Evolutionary conservation across 1,140 invertebrate species (phyloP).

Genomic region (Trichonephila inaurata): DNA sequence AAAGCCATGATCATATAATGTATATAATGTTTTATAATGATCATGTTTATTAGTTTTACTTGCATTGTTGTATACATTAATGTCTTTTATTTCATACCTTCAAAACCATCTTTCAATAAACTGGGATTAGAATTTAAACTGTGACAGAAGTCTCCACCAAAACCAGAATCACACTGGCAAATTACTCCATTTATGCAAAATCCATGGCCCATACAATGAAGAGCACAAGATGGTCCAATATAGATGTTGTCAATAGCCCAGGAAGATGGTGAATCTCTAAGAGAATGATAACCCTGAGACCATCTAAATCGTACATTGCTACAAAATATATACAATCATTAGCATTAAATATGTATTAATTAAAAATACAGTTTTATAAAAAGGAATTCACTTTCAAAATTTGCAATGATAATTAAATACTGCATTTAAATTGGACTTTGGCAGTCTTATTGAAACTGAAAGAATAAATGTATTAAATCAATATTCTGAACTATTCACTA

Average conservation of each 20-base stretch:
- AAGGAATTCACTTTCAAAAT: too few relatives aligned
- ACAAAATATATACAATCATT: conserved; percentile 61
- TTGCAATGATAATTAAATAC: too few relatives aligned
- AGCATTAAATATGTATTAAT: too few relatives aligned
- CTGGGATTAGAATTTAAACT: conserved; percentile 78
- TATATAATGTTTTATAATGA: too few relatives aligned
- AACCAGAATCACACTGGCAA: conserved; percentile 81
- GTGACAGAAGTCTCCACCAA: conserved; percentile 80
- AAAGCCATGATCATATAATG: too few relatives aligned
- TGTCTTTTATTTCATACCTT: conserved; percentile 68
- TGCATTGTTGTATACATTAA: too few relatives aligned
- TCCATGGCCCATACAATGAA: conserved; percentile 82
- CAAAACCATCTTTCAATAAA: conserved; percentile 81
- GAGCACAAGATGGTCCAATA: conserved; percentile 81
- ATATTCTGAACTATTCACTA: too few relatives aligned
- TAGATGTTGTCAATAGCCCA: conserved; percentile 83
- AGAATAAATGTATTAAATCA: too few relatives aligned
- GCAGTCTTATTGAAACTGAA: too few relatives aligned
- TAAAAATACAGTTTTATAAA: too few relatives aligned
- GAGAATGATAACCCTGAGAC: conserved; percentile 81
- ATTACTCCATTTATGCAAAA: conserved; percentile 80
- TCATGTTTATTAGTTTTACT: too few relatives aligned
- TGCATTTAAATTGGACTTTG: too few relatives aligned
- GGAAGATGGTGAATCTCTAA: conserved; percentile 79
- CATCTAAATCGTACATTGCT: conserved; percentile 81